A percentile compares a stretch with the other conserved stretches of the same genome.
These are phyloP conservation scores for Petroica traversi DNA, from an alignment of 2,113 vertebrate species.

Conservation along the genomic window DNA sequence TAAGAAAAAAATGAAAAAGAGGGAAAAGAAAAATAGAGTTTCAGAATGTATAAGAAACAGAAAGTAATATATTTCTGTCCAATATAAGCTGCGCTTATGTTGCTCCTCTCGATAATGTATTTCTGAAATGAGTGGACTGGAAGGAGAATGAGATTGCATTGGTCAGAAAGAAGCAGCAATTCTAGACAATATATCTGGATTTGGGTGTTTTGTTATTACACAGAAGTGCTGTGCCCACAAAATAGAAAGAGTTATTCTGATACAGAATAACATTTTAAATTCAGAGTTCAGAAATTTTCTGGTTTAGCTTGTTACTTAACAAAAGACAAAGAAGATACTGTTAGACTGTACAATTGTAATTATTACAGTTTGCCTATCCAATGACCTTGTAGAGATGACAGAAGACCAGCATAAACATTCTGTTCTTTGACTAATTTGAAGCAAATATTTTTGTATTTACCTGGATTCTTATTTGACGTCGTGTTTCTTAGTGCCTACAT, in stretches of 20 bases:
- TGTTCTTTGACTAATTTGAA: not conserved
- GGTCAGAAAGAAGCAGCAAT: no score
- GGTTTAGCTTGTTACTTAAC: not conserved
- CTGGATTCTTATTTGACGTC: not conserved
- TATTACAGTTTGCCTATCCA: not conserved
- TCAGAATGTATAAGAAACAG: not conserved
- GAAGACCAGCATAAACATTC: not conserved
- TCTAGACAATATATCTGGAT: no score
- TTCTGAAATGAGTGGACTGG: not conserved
- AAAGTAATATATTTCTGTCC: not conserved
- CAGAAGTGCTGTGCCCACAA: not conserved
- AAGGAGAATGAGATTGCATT: not conserved
- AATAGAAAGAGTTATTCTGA: not conserved
- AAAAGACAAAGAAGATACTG: not conserved
- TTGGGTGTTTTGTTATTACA: not conserved
- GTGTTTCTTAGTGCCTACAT: not conserved
- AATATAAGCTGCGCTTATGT: not conserved
- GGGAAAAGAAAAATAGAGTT: not conserved
- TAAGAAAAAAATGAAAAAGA: not conserved
- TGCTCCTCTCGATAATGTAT: not conserved
- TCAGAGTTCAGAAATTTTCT: not conserved
- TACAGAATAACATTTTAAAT: not conserved
- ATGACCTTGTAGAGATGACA: not conserved
- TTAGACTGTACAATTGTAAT: not conserved
- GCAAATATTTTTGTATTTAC: not conserved